Percentiles rank a stretch among this genome's conserved stretches.
phyloP scores from a whole-genome alignment of 2,797 vertebrate genomes.

The Pipistrellus kuhlii region DNA sequence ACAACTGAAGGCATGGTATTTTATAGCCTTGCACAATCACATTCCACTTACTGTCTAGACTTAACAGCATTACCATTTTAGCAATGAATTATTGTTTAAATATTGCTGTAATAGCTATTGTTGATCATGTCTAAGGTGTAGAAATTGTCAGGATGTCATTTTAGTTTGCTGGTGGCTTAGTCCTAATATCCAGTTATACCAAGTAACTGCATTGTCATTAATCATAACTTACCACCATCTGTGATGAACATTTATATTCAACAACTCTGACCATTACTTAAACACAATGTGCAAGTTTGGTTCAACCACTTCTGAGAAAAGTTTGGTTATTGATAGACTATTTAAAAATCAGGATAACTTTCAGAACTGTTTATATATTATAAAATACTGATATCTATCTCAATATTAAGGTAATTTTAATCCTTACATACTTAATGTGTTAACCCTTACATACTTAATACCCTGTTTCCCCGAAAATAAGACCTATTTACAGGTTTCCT shows the following conservation, averaged over 20 bases:
- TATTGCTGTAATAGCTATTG: not conserved
- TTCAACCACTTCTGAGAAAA: not conserved
- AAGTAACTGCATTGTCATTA: conserved; percentile 29
- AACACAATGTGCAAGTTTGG: not conserved
- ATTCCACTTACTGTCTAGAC: conserved; percentile 25
- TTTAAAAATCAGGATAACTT: not conserved
- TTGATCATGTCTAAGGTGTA: conserved; percentile 4
- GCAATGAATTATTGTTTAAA: conserved; percentile 35
- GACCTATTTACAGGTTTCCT: too few species aligned
- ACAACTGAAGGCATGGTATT: not conserved
- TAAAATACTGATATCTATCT: not conserved
- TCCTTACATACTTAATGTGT: not conserved
- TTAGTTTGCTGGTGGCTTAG: conserved; percentile 46
- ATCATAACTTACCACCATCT: not conserved
- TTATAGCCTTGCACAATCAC: not conserved
- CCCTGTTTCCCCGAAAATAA: too few species aligned
- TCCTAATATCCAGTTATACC: not conserved
- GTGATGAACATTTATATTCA: not conserved
- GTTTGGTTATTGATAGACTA: not conserved
- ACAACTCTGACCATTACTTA: not conserved
- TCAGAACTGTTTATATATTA: not conserved
- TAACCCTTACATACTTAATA: too few species aligned
- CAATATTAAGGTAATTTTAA: not conserved
- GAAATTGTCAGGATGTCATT: conserved; percentile 45
- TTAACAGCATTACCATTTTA: not conserved